Percentiles rank a stretch among this genome's conserved stretches.
Conservation (phyloP, 2,113 vertebrate genomes). For the Rhinopomastus cyanomelas region DNA sequence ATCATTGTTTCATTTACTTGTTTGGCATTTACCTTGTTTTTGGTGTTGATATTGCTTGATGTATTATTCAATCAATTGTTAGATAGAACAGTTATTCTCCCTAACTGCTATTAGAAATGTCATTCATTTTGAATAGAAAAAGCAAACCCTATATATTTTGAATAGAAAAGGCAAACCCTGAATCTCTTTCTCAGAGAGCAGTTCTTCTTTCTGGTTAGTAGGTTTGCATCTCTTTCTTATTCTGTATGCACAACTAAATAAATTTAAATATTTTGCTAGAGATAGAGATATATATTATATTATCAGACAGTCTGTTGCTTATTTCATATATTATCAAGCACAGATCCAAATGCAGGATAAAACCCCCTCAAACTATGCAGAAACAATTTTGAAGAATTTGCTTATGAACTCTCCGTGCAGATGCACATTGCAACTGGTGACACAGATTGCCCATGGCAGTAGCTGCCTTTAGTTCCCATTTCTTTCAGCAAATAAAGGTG, state of each 20-base stretch:
- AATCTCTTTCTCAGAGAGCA: neutral
- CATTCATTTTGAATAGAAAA: conserved; percentile 31
- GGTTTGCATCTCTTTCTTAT: neutral
- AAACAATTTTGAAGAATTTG: neutral
- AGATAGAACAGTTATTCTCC: conserved; percentile 58
- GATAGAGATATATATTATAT: neutral
- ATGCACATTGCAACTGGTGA: neutral
- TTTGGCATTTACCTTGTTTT: conserved; percentile 32
- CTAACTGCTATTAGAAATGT: conserved; percentile 47
- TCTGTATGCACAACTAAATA: neutral
- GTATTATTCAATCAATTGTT: conserved; percentile 54
- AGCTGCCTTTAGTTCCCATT: conserved; percentile 32
- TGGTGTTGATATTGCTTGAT: conserved; percentile 56
- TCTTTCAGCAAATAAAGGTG: conserved; percentile 63
- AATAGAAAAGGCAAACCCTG: neutral
- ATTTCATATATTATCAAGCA: neutral
- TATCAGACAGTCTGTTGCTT: neutral
- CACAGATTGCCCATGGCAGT: neutral
- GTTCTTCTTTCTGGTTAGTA: neutral
- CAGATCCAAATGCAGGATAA: neutral
- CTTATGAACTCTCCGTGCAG: neutral
- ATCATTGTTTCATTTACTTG: conserved; percentile 41
- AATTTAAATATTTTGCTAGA: neutral
- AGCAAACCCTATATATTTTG: neutral
- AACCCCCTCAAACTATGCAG: neutral